These are phyloP conservation scores for Rana temporaria DNA, from an alignment of 2,113 vertebrate species.

Conservation along the genomic window DNA sequence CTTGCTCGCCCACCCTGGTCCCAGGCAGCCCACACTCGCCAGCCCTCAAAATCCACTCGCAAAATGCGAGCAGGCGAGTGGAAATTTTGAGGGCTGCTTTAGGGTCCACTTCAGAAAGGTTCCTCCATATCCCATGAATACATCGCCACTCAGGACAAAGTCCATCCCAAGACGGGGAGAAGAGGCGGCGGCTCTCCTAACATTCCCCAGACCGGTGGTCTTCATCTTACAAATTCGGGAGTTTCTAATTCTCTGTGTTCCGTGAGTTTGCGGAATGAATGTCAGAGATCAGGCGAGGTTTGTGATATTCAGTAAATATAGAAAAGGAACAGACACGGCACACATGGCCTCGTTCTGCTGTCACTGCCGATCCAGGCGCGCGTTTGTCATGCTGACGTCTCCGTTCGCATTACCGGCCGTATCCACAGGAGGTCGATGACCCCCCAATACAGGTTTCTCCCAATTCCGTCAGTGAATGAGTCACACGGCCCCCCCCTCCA, in stretches of 20 bases:
- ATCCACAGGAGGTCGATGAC: not conserved
- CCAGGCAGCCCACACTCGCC: too few relatives aligned
- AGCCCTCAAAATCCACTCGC: too few relatives aligned
- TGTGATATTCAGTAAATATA: not conserved
- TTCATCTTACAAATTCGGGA: not conserved
- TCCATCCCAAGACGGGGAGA: too few relatives aligned
- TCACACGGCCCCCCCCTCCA: not conserved
- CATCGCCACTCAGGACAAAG: too few relatives aligned
- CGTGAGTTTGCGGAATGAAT: slow-evolving; percentile 16
- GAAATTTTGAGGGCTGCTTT: too few relatives aligned
- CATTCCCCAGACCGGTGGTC: too few relatives aligned
- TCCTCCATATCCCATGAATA: too few relatives aligned
- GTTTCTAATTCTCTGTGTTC: not conserved
- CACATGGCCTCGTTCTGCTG: slow-evolving; percentile 22
- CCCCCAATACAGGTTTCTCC: slow-evolving; percentile 2
- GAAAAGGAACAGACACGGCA: slow-evolving; percentile 10
- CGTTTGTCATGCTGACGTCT: not conserved
- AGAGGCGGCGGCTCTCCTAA: too few relatives aligned
- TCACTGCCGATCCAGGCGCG: not conserved
- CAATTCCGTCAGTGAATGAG: not conserved
- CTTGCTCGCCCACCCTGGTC: too few relatives aligned
- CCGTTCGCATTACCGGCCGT: not conserved
- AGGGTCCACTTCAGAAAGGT: too few relatives aligned
- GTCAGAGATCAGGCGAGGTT: slow-evolving; percentile 44
- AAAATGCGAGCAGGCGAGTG: too few relatives aligned